Conservation (phyloP, 2,888 invertebrate genomes). For the Thyatira batis region DNA sequence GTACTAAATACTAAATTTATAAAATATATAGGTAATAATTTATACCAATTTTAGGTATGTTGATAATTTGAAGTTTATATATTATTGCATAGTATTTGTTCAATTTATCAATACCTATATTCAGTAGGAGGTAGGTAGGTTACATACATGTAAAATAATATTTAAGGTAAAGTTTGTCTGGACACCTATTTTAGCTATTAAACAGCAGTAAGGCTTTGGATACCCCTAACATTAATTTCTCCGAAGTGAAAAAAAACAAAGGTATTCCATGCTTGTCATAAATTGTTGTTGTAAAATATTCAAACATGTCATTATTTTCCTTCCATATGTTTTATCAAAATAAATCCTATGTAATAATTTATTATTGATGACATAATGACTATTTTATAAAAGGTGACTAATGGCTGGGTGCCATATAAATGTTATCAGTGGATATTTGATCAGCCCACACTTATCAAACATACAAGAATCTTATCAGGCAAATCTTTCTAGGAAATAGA, state of each 20-base stretch:
- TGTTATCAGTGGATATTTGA: conserved; percentile 7
- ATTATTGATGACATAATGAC: conserved; percentile 1
- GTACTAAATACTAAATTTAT: too few species aligned
- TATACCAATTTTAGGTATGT: too few species aligned
- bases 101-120: too few species aligned
- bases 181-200: conserved; percentile 2
- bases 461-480: conserved; percentile 8
- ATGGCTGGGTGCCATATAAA: neutral
- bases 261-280: neutral
- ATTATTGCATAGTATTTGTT: too few species aligned
- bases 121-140: too few species aligned
- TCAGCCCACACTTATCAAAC: conserved; percentile 1
- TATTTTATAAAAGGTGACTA: conserved; percentile 4
- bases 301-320: neutral
- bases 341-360: neutral
- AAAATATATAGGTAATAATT: too few species aligned
- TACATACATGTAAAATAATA: too few species aligned
- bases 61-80: too few species aligned
- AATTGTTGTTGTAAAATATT: neutral
- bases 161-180: too few species aligned
- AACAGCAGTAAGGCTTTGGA: too few species aligned
- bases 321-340: neutral
- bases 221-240: too few species aligned
- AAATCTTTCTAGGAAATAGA: conserved; percentile 2
- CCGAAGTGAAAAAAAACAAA: too few species aligned